A percentile compares a stretch with the other conserved stretches of the same genome.
phyloP scores from a whole-genome alignment of 2,888 invertebrate genomes.

The Scrobipalpa atriplicella region DNA sequence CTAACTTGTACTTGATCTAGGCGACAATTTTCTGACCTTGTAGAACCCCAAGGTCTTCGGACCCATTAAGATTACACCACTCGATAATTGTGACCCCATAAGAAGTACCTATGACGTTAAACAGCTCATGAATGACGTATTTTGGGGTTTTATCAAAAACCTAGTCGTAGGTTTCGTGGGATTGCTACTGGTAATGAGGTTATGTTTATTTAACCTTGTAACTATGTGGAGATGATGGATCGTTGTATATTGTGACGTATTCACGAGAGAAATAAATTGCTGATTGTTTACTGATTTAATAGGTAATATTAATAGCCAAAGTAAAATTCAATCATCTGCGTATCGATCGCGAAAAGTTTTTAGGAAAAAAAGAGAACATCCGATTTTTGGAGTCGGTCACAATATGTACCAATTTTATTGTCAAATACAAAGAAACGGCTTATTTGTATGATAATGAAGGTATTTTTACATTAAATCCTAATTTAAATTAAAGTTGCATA shows the following conservation, averaged over 20 bases:
- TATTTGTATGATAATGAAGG: too few relatives aligned
- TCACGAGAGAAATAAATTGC: background rate
- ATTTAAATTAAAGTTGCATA: too few relatives aligned
- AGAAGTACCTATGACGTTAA: background rate
- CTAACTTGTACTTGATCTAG: background rate
- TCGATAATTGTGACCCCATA: constrained; percentile 17
- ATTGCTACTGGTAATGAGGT: constrained; percentile 16
- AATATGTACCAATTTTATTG: too few relatives aligned
- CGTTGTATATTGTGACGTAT: background rate
- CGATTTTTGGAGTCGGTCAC: too few relatives aligned
- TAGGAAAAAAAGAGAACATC: too few relatives aligned
- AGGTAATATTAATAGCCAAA: too few relatives aligned
- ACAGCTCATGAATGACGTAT: constrained; percentile 14
- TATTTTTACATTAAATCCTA: too few relatives aligned
- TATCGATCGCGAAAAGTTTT: too few relatives aligned
- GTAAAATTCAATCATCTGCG: too few relatives aligned
- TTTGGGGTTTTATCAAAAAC: background rate
- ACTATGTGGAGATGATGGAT: constrained; percentile 6
- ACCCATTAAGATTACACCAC: constrained; percentile 25
- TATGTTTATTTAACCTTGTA: background rate
- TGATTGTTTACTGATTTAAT: background rate
- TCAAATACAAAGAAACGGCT: too few relatives aligned
- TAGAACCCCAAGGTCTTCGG: constrained; percentile 19
- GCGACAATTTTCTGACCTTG: constrained; percentile 27
- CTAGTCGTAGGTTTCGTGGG: background rate